These are phyloP conservation scores for Catagonus wagneri DNA, from an alignment of 2,113 vertebrate genomes.

Conservation along the genomic window DNA sequence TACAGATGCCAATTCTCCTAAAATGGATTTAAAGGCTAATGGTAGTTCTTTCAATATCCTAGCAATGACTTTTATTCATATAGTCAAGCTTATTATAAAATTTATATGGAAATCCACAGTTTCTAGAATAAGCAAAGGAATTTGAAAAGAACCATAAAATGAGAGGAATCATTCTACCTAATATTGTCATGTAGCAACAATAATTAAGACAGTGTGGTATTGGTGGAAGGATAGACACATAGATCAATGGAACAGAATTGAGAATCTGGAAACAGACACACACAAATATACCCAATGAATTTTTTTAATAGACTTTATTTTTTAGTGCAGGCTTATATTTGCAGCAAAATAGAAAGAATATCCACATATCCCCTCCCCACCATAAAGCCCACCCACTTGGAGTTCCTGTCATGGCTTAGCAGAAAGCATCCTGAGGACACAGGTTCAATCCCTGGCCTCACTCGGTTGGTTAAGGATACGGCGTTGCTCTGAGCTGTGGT, in stretches of 20 bases:
- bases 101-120: neutral
- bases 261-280: neutral
- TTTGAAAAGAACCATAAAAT: neutral
- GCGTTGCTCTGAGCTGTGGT: too few relatives aligned
- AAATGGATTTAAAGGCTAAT: neutral
- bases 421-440: too few relatives aligned
- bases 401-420: too few relatives aligned
- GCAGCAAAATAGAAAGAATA: neutral
- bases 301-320: neutral
- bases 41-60: neutral
- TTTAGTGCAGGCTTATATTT: neutral
- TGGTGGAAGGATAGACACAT: neutral
- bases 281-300: neutral
- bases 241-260: neutral
- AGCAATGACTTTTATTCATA: neutral
- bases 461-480: too few relatives aligned
- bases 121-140: neutral
- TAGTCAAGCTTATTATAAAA: neutral
- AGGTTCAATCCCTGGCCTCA: too few relatives aligned
- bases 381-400: neutral
- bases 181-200: neutral
- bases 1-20: neutral
- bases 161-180: neutral
- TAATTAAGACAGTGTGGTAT: neutral
- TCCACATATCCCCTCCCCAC: neutral